These are phyloP conservation scores for Fukomys damarensis DNA, from an alignment of 2,113 vertebrate species.

Conservation along the genomic window DNA sequence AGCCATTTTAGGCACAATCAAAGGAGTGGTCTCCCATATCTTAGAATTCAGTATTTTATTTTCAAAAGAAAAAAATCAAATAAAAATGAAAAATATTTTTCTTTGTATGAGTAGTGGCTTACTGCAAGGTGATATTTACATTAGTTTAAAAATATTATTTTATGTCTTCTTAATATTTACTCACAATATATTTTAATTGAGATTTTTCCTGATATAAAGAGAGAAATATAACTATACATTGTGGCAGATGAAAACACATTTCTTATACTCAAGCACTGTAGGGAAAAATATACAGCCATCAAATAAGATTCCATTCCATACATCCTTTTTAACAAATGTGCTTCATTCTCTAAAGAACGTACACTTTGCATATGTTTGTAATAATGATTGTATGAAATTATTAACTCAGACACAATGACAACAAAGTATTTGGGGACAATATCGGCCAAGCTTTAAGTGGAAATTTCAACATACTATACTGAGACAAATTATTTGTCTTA, in stretches of 20 bases:
- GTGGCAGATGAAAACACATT: not conserved
- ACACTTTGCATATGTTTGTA: not conserved
- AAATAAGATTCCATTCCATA: not conserved
- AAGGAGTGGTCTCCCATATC: not conserved
- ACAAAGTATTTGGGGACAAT: not conserved
- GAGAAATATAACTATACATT: not conserved
- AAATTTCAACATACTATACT: not conserved
- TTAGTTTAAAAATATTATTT: not conserved
- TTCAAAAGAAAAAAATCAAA: not conserved
- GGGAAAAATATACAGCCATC: not conserved
- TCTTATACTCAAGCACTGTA: not conserved
- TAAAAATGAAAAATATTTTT: no score
- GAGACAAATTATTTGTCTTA: not conserved
- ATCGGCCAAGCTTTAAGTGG: not conserved
- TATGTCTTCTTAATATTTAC: not conserved
- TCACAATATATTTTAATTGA: not conserved
- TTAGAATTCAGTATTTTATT: not conserved
- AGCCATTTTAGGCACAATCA: no score
- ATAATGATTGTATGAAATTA: not conserved
- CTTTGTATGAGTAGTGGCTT: not conserved
- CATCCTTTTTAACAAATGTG: not conserved
- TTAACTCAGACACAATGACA: not conserved
- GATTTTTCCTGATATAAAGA: not conserved
- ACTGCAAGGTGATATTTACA: not conserved
- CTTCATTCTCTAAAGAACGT: not conserved